Conservation (phyloP, 2,888 invertebrate species). For the Cremastinae sp. region DNA sequence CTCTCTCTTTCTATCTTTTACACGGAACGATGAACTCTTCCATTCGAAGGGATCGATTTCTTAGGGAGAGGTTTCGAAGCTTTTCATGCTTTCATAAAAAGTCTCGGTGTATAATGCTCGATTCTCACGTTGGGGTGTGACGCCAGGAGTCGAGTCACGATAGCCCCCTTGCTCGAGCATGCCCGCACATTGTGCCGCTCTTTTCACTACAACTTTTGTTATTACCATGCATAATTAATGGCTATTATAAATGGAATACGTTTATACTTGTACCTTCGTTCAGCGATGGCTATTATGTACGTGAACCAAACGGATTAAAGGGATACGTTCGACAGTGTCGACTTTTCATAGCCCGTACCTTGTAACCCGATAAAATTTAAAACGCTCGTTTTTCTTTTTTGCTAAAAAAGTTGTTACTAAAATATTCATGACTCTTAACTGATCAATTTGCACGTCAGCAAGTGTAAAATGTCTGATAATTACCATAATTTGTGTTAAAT, state of each 20-base stretch:
- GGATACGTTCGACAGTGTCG: slow-evolving; percentile 8
- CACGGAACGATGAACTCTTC: slow-evolving; percentile 5
- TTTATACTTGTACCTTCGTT: slow-evolving; percentile 15
- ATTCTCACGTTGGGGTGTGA: neutral
- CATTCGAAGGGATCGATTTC: slow-evolving; percentile 14
- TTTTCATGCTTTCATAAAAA: slow-evolving; percentile 22
- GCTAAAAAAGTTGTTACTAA: too few species aligned
- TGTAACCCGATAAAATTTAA: neutral
- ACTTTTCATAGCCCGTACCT: neutral
- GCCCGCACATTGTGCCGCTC: slow-evolving; percentile 14
- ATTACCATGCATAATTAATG: slow-evolving; percentile 52
- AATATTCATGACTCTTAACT: too few species aligned
- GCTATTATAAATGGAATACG: slow-evolving; percentile 43
- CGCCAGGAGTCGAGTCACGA: slow-evolving; percentile 13
- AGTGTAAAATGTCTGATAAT: neutral
- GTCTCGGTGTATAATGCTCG: slow-evolving; percentile 10
- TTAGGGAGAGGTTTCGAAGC: slow-evolving; percentile 4
- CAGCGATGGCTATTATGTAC: slow-evolving; percentile 15
- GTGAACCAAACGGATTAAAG: neutral
- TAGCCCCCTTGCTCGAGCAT: slow-evolving; percentile 12
- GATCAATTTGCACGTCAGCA: too few species aligned
- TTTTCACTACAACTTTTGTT: slow-evolving; percentile 34
- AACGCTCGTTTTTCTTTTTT: neutral
- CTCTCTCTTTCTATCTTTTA: neutral
- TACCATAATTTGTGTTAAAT: too few species aligned